Evolutionary conservation across 2,113 vertebrate species (phyloP), one percentile per base, ranked within the genome.

Genomic region (Pomatorhinus ruficollis): DNA sequence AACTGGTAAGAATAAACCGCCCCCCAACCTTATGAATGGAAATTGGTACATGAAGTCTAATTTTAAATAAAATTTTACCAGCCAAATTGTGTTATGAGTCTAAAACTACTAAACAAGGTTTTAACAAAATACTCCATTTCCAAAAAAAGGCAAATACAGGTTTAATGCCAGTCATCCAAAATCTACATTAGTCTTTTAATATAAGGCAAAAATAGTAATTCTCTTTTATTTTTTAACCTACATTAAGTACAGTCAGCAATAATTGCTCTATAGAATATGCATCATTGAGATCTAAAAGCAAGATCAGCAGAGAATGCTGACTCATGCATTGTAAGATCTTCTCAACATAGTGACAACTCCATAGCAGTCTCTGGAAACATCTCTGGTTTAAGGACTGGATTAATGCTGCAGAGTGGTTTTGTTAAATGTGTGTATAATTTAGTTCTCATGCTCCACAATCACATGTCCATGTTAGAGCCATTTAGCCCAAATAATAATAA

Each of bases 161-260:
- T 94, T 97, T 93, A 93, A 91, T 82, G 64, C 57, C 64, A 91
- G 66, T 89, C 87, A 96, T 80, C 76, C 76, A 87, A 95, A 92
- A 90, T 47, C 2, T 4, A 93, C 77, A 84, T 74, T 74, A 89
- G 80, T 92, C 69, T 96, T 47, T 92, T 79, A 76, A 71, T 86
- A 80, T 70, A 92, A 96, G 79, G 95, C 94, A 96, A 97, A 94
- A 89, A 95, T 93, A 96, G 83, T 80, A 31, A n/a, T 39, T 89
- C 83, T 66, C 52, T 80, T 89, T 94, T 77, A 35, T 76, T 87
- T 90, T 95, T 92, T 49, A 87, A 76, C 65, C 90, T 91, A 57
- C 70, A 63, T 59, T 63, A 81, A 81, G 52, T 86, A 94, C 76
- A 90, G 39, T 15, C 61, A 78, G 56, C 72, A 81, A 49, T 5